These are phyloP conservation scores for silkworm (Bombyx mori) DNA, from an alignment of 1,140 invertebrate species.

Conservation along the genomic window ASM3026992v2 NC_085116.1:3961501-3962000, in stretches of 20 bases:
- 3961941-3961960: too few species aligned
- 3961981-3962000: too few species aligned
- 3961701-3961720: slow-evolving; percentile 35
- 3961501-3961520: slow-evolving; percentile 7
- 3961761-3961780: slow-evolving; percentile 7
- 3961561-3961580: slow-evolving; percentile 11
- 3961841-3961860: too few species aligned
- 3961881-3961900: too few species aligned
- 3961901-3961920: too few species aligned
- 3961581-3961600: slow-evolving; percentile 26
- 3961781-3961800: neutral
- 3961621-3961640: slow-evolving; percentile 36
- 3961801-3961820: neutral
- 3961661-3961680: slow-evolving; percentile 29
- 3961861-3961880: too few species aligned
- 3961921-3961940: too few species aligned
- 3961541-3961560: slow-evolving; percentile 15
- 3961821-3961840: neutral
- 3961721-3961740: slow-evolving; percentile 41
- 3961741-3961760: neutral
- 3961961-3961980: too few species aligned
- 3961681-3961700: slow-evolving; percentile 31
- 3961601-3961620: slow-evolving; percentile 38
- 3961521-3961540: neutral
- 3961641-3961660: slow-evolving; percentile 36